Base-by-base conservation (phyloP, 1,140 invertebrate genomes). In the Daktulosphaira vitifoliae region DNA sequence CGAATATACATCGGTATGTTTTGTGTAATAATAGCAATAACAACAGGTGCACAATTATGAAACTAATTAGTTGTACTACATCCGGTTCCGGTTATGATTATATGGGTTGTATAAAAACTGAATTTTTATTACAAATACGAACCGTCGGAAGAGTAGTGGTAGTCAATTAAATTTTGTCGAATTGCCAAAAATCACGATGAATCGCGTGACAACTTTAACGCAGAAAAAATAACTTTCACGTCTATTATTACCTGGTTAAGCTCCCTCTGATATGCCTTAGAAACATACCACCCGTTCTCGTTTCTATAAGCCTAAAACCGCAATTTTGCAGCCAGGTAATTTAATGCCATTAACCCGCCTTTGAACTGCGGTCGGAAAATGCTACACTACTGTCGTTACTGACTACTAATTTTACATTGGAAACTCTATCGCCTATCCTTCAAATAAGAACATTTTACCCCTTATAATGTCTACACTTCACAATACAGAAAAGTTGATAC, bases 311-410 rank as follows among this genome's bases (percentile, higher is more conserved):
- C 29, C 29, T 11, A 33, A 37, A 33, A 5, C 29, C 54, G 18
- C 54, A 38, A 42, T 59, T n/a, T 59, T 59, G 54, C 39, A 38
- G 23, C 39, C 54, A 59, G 54, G 39, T 59, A 59, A 59, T 59
- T 59, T 59, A 44, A 59, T 38, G 54, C 54, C 54, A 44, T 59
- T 44, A 44, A n/a, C 13, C 54, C 54, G 20, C 25, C 20, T 37
- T 7, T 33, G n/a, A 20, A 33, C 33, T 13, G 2, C 29, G 26
- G 33, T n/a, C 15, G 29, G 29, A 2, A 7, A 1, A 0, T 7
- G 4, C 23, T 9, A 4, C 13, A 13, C 20, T n/a, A n/a, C n/a
- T 8, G 8, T 25, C 38, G 20, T 56, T 44, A 4, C 22, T n/a
- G 29, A 7, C 53, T 33, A 42, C 53, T 42, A 39, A 38, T 59